These are phyloP conservation scores for Dipodomys spectabilis DNA, from an alignment of 2,113 vertebrate species.

Conservation along the genomic window DNA sequence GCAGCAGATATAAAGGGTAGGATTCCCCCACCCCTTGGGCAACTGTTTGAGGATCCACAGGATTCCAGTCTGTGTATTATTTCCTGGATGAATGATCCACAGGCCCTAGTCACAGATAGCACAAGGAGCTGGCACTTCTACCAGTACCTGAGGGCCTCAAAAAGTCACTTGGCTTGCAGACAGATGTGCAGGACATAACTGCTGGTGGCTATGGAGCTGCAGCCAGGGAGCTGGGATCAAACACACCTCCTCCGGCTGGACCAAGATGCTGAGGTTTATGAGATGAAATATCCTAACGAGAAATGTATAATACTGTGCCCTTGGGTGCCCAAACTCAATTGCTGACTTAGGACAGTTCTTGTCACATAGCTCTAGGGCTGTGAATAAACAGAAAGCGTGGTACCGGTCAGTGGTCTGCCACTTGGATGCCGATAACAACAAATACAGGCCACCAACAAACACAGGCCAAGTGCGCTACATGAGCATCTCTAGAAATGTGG, in stretches of 20 bases:
- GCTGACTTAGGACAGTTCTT: neutral
- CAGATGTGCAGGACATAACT: too few relatives aligned
- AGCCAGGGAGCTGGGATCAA: neutral
- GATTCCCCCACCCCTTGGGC: fast-evolving
- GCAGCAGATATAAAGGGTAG: neutral
- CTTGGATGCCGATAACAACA: neutral
- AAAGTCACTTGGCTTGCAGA: neutral
- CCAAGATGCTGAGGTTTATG: neutral
- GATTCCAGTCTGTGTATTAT: neutral
- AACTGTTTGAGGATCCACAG: neutral
- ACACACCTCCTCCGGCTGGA: neutral
- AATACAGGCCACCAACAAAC: fast-evolving
- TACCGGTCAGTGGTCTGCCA: neutral
- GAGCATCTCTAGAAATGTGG: neutral
- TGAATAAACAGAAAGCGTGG: neutral
- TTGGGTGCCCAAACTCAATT: neutral
- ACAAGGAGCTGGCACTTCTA: neutral
- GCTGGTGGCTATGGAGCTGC: neutral
- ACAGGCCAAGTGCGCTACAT: too few relatives aligned
- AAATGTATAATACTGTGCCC: neutral
- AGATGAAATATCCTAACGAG: neutral
- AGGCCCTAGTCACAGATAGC: neutral
- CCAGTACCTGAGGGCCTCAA: neutral
- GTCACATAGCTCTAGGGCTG: neutral
- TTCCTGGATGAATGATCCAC: neutral